A percentile compares a stretch with the other conserved stretches of the same genome.
phyloP scores from a whole-genome alignment of 2,113 vertebrate genomes.

The Crypturellus undulatus region DNA sequence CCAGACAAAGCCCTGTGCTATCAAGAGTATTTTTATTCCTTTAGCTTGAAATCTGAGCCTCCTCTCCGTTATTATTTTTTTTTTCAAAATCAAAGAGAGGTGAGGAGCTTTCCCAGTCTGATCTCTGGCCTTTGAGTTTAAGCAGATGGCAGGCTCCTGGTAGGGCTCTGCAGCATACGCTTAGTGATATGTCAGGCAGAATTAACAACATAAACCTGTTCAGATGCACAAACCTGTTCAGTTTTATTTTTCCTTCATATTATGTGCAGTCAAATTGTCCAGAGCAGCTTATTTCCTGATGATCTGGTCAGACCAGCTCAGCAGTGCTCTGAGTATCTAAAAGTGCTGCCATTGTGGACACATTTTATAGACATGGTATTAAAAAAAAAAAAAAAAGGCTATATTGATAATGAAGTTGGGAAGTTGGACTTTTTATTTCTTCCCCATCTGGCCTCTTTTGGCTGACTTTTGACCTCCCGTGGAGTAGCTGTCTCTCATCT shows the following conservation, averaged over 20 bases:
- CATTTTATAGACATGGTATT: not conserved
- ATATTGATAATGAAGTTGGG: not conserved
- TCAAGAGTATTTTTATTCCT: not conserved
- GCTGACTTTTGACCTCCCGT: not conserved
- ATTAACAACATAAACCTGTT: not conserved
- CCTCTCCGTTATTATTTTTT: not conserved
- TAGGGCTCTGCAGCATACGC: not conserved
- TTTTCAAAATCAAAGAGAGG: not conserved
- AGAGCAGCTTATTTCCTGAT: not conserved
- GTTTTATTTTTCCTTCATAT: not conserved
- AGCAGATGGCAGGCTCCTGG: not conserved
- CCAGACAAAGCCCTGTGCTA: rapidly evolving
- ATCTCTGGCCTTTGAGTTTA: not conserved
- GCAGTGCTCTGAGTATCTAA: not conserved
- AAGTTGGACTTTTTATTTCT: not conserved
- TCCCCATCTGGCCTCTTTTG: rapidly evolving
- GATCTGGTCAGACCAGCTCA: not conserved
- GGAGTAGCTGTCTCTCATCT: not conserved
- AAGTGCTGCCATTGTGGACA: not conserved
- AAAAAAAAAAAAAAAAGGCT: not conserved
- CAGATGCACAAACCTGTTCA: not conserved
- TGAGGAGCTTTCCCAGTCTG: not conserved
- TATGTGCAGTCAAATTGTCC: not conserved
- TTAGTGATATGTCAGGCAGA: not conserved
- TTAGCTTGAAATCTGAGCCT: not conserved